Evolutionary conservation across 2,888 invertebrate species (phyloP).

Genomic region (Drosophila merina): DNA sequence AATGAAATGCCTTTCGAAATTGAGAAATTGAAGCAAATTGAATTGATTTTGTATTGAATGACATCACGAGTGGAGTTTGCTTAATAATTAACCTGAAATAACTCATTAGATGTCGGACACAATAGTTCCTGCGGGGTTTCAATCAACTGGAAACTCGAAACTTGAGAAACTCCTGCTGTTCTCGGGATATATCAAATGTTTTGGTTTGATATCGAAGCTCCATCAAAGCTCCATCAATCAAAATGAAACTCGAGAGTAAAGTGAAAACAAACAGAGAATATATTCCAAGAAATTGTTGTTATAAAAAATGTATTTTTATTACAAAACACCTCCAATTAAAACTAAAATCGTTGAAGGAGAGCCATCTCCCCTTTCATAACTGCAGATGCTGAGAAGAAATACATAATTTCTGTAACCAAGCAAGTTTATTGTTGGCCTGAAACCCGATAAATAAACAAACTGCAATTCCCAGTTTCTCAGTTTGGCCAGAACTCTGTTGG

Average conservation of each 20-base stretch:
- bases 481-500: not conserved
- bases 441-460: constrained; percentile 17
- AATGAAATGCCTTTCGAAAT: constrained; percentile 13
- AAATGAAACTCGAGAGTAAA: constrained; percentile 14
- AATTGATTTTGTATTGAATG: constrained; percentile 16
- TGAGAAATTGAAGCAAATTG: no score
- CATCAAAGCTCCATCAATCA: constrained; percentile 36
- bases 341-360: not conserved
- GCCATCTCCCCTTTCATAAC: no score
- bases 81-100: constrained; percentile 27
- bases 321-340: constrained; percentile 38
- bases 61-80: constrained; percentile 14
- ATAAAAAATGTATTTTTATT: constrained; percentile 26
- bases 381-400: constrained; percentile 4
- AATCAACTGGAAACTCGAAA: constrained; percentile 35
- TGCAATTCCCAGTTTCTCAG: constrained; percentile 3
- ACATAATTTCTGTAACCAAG: constrained; percentile 7
- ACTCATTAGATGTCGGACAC: constrained; percentile 21
- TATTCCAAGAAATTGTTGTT: constrained; percentile 33
- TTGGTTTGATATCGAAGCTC: constrained; percentile 8
- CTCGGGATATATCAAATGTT: no score
- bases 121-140: constrained; percentile 1
- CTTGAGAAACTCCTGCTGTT: constrained; percentile 11
- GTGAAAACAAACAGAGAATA: constrained; percentile 17
- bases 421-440: constrained; percentile 14